Base-by-base conservation (phyloP, 2,113 vertebrate species). In the Cariama cristata region DNA sequence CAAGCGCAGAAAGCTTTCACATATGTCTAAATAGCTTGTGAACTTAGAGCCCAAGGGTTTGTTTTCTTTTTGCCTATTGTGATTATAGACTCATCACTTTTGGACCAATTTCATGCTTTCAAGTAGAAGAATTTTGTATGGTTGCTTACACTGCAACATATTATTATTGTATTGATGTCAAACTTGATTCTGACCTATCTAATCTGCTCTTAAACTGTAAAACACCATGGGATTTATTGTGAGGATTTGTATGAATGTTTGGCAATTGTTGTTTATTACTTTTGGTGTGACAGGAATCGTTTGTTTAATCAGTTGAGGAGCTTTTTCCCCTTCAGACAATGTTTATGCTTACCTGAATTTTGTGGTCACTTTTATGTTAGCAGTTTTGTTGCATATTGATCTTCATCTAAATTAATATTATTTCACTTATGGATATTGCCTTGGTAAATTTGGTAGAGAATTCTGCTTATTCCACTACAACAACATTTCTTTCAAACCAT, bases 161-260 rank as follows among this genome's bases (percentile, higher is more conserved):
- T 74, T 86, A 50, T 60, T 92, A 40, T 52, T 56, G 73, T 93
- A 85, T 93, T 81, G 95, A 93, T 96, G 73, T 89, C 53, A 30
- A 59, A 21, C 68, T 66, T 81, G 38, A 11, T 11, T 52, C 73
- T 93, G 83, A 80, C 77, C 80, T 69, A n/a, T 64, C 38, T 79
- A 44, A 79, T 79, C 68, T 89, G 27, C 35, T 75, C 32, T 66
- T 85, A 27, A 76, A 53, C 73, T 82, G 60, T 50, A 66, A 72
- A 96, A 60, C 35, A 38, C 26, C 12, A 4, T 12, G 24, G 38
- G 62, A 68, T 79, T 72, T 88, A 50, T 64, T 42, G 40, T 40
- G 62, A 66, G 87, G 88, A 85, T 86, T 73, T 71, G 79, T 56
- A 68, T 27, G 47, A 72, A 45, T 53, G 8, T 67, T 58, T 67